Conservation (phyloP, 2,113 vertebrate genomes). For the Erythrocercus mccallii region DNA sequence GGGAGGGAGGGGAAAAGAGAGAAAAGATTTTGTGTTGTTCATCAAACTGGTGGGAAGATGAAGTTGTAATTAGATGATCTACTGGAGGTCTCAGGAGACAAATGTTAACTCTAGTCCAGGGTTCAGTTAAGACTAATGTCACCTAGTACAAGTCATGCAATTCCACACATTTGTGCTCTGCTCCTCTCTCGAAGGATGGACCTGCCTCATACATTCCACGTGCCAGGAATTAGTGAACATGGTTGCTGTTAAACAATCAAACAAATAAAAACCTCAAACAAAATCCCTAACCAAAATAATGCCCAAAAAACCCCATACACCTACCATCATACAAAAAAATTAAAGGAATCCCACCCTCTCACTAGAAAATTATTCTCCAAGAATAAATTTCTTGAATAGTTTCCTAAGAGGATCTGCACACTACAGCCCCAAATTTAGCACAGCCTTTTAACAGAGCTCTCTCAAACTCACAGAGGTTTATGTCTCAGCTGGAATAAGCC, state of each 20-base stretch:
- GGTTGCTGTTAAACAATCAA: neutral
- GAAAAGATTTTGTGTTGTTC: neutral
- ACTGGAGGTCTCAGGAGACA: neutral
- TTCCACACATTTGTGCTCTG: neutral
- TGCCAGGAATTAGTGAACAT: neutral
- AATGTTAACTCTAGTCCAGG: neutral
- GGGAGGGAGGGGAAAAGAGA: neutral
- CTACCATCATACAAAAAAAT: neutral
- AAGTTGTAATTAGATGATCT: neutral
- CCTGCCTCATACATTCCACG: neutral
- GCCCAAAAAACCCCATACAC: accelerated
- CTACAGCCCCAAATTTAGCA: neutral
- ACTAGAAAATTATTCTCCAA: neutral
- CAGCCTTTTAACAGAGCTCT: neutral
- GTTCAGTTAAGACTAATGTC: neutral
- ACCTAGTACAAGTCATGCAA: neutral
- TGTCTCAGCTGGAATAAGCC: neutral
- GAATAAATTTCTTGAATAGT: neutral
- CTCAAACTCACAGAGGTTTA: neutral
- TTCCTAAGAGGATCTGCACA: neutral
- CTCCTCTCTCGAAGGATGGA: neutral
- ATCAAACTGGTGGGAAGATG: neutral
- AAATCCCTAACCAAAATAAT: neutral
- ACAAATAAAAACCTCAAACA: neutral
- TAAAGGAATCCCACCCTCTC: neutral